phyloP scores from a whole-genome alignment of 2,888 invertebrate genomes.

The Timema cristinae region DNA sequence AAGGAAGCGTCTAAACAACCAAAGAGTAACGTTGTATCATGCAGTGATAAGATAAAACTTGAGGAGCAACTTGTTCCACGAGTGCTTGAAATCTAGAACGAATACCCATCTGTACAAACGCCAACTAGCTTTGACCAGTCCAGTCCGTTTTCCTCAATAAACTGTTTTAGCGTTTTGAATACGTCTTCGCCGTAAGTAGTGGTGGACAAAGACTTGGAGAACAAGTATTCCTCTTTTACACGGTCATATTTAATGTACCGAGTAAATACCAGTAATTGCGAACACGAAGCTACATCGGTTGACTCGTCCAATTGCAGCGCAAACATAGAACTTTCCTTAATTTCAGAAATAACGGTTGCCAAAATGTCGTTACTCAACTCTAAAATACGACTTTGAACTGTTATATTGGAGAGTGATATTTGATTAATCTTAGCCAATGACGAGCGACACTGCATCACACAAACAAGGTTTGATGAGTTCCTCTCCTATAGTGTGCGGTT shows the following conservation, averaged over 20 bases:
- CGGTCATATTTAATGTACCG: constrained; percentile 4
- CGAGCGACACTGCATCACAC: not conserved
- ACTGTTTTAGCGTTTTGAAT: constrained; percentile 9
- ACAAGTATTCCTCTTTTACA: not conserved
- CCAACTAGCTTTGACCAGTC: not conserved
- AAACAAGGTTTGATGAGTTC: constrained; percentile 9
- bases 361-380: not conserved
- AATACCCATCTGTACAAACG: not conserved
- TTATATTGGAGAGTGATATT: not conserved
- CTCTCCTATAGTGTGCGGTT: constrained; percentile 3
- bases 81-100: not conserved
- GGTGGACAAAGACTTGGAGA: not conserved
- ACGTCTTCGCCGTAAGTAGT: not conserved
- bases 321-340: constrained; percentile 1
- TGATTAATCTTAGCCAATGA: constrained; percentile 3
- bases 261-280: not conserved
- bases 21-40: no score
- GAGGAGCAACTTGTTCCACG: not conserved
- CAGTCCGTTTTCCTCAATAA: constrained; percentile 5
- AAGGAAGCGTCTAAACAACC: no score
- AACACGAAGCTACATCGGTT: not conserved
- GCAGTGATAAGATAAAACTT: not conserved
- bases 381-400: no score
- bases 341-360: not conserved
- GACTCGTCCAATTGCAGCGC: constrained; percentile 1